These are phyloP conservation scores for Typhlichthys eigenmanni DNA, from an alignment of 2,797 vertebrate species.

Conservation along the genomic window DNA sequence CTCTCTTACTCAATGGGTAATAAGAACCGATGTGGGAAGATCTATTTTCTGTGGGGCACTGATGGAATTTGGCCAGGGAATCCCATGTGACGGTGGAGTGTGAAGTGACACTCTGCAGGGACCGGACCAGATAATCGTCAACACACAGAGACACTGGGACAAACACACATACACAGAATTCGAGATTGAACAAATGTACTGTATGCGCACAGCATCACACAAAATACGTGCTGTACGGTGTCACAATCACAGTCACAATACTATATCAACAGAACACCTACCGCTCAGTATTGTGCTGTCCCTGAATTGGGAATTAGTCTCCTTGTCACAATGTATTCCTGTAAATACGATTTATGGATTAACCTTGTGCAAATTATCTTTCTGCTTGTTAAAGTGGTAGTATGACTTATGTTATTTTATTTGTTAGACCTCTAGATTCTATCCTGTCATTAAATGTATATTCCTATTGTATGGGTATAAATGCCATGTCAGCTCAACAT, in stretches of 20 bases:
- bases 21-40: slow-evolving; percentile 47
- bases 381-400: too few relatives aligned
- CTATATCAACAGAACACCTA: too few relatives aligned
- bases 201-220: not conserved
- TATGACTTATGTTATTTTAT: too few relatives aligned
- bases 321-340: not conserved
- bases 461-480: too few relatives aligned
- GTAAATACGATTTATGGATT: not conserved
- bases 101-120: slow-evolving; percentile 60
- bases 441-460: too few relatives aligned
- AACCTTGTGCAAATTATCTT: not conserved
- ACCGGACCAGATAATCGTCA: slow-evolving; percentile 20
- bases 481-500: too few relatives aligned
- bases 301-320: not conserved
- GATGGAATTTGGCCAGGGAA: slow-evolving; percentile 48
- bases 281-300: not conserved
- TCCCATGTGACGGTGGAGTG: slow-evolving; percentile 59
- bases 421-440: too few relatives aligned
- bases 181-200: too few relatives aligned
- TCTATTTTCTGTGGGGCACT: slow-evolving; percentile 68
- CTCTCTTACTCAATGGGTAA: slow-evolving; percentile 57
- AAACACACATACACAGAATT: not conserved
- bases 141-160: not conserved
- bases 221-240: too few relatives aligned
- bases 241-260: not conserved